These are phyloP conservation scores for Nematopogon swammerdamellus DNA, from an alignment of 2,888 invertebrate species.

Conservation along the genomic window DNA sequence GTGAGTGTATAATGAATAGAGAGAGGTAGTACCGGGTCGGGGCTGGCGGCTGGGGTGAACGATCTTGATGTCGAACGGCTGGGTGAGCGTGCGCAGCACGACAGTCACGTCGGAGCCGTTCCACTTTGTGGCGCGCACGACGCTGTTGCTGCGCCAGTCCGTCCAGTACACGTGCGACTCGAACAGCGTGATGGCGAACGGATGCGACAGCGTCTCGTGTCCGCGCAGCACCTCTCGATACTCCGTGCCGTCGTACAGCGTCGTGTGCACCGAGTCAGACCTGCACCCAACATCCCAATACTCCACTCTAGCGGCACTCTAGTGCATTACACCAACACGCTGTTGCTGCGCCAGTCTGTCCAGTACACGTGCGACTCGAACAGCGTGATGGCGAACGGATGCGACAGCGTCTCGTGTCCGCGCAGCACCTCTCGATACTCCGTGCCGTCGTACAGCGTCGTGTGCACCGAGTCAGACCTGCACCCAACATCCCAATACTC, in stretches of 20 bases:
- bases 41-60: slow-evolving; percentile 45
- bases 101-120: slow-evolving; percentile 74
- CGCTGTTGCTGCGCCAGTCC: slow-evolving; percentile 87
- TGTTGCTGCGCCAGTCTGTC: slow-evolving; percentile 91
- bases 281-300: slow-evolving; percentile 22
- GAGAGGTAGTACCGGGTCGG: no score
- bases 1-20: no score
- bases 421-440: slow-evolving; percentile 68
- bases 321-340: slow-evolving; percentile 52
- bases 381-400: slow-evolving; percentile 86
- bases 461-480: slow-evolving; percentile 83
- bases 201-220: slow-evolving; percentile 77
- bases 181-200: slow-evolving; percentile 84
- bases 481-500: neutral
- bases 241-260: slow-evolving; percentile 75
- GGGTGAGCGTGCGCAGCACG: slow-evolving; percentile 78
- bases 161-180: slow-evolving; percentile 91
- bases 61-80: slow-evolving; percentile 89
- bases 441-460: slow-evolving; percentile 74
- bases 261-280: slow-evolving; percentile 84
- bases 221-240: slow-evolving; percentile 67
- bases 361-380: slow-evolving; percentile 88
- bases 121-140: slow-evolving; percentile 87
- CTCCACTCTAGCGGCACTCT: neutral
- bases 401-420: slow-evolving; percentile 72